Percentiles rank a stretch among this genome's conserved stretches.
phyloP scores from a whole-genome alignment of 1,140 invertebrate genomes.

The Metaphire vulgaris region DNA sequence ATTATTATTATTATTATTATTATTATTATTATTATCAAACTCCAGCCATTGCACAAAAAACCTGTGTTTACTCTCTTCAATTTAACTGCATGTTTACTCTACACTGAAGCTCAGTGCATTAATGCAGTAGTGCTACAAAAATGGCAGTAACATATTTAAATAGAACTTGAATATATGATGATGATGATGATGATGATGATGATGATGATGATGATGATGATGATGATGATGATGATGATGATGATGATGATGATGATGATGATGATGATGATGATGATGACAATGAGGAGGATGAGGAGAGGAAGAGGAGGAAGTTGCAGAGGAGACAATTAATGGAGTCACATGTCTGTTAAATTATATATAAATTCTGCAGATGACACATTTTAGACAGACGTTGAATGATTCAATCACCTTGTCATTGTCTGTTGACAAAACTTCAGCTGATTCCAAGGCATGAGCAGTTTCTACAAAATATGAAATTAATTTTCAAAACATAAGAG shows the following conservation, averaged over 20 bases:
- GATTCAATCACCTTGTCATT: neutral
- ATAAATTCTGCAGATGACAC: neutral
- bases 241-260: too few relatives aligned
- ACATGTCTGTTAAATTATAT: slow-evolving; percentile 12
- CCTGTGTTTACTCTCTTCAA: slow-evolving; percentile 5
- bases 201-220: too few relatives aligned
- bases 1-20: too few relatives aligned
- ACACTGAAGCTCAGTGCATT: neutral
- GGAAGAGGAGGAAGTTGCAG: neutral
- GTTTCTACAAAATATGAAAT: too few relatives aligned
- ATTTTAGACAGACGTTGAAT: neutral
- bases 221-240: too few relatives aligned
- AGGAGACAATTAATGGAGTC: neutral
- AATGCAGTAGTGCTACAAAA: neutral
- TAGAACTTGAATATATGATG: too few relatives aligned
- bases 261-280: neutral
- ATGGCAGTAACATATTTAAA: neutral
- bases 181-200: too few relatives aligned
- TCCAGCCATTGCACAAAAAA: slow-evolving; percentile 13
- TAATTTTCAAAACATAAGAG: too few relatives aligned
- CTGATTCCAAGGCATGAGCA: too few relatives aligned
- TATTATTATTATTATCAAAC: too few relatives aligned
- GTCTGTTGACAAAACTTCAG: neutral
- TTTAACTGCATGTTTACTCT: slow-evolving; percentile 1
- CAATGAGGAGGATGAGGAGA: too few relatives aligned